A percentile compares a stretch with the other conserved stretches of the same genome.
These are phyloP conservation scores for Coreoperca whiteheadi DNA, from an alignment of 2,113 vertebrate species.

Conservation along the genomic window DNA sequence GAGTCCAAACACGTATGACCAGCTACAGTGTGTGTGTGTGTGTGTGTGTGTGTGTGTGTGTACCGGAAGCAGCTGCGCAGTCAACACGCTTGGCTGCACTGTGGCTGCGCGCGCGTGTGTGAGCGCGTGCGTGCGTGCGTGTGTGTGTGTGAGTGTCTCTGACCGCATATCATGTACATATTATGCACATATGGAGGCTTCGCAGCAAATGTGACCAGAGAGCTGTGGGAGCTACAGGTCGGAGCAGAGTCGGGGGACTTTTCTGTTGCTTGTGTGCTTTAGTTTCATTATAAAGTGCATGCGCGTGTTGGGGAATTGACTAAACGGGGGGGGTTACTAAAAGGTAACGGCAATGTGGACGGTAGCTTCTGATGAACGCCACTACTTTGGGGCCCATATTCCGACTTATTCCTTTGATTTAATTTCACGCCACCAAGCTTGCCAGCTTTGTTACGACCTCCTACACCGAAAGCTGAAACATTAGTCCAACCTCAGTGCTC, in stretches of 20 bases:
- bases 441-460: too few species aligned
- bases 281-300: background rate
- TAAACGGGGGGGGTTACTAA: too few species aligned
- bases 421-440: background rate
- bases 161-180: constrained; percentile 16
- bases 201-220: background rate
- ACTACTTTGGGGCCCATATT: background rate
- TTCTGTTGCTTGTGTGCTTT: background rate
- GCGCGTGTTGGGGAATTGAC: background rate
- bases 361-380: background rate
- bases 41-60: too few species aligned
- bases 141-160: background rate
- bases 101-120: background rate
- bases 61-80: constrained; percentile 72
- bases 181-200: background rate
- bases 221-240: background rate
- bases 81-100: constrained; percentile 20
- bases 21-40: too few species aligned
- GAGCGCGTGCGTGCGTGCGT: background rate
- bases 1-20: background rate
- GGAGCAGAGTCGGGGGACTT: background rate
- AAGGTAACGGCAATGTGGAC: too few species aligned
- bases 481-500: background rate
- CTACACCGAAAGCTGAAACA: background rate
- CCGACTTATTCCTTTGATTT: background rate